These are phyloP conservation scores for Aleiodes testaceus DNA, from an alignment of 2,888 invertebrate genomes.

Conservation along the genomic window DNA sequence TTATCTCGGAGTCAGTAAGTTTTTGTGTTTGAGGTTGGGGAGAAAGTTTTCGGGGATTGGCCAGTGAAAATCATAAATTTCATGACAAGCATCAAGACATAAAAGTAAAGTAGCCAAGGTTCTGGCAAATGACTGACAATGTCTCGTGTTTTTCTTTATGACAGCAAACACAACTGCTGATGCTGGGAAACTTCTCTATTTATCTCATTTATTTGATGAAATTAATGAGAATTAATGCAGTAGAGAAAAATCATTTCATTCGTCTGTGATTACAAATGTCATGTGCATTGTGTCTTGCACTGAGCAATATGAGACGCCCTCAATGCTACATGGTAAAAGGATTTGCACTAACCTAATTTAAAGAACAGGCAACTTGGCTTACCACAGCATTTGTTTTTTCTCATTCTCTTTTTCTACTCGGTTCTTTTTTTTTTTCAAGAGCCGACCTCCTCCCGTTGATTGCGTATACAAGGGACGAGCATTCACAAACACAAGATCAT, in stretches of 20 bases:
- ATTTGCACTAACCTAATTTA: constrained; percentile 71
- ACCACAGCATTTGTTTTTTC: constrained; percentile 61
- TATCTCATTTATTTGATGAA: no score
- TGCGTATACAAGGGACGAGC: constrained; percentile 34
- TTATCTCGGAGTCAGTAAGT: not conserved
- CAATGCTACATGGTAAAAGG: constrained; percentile 69
- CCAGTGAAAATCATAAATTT: not conserved
- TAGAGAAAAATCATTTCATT: constrained; percentile 11
- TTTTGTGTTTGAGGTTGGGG: not conserved
- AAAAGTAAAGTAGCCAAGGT: not conserved
- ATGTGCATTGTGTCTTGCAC: constrained; percentile 61
- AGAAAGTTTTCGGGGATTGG: not conserved
- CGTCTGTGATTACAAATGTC: not conserved
- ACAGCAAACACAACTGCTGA: no score
- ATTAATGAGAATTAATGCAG: not conserved
- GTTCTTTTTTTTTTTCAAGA: constrained; percentile 44
- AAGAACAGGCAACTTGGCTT: constrained; percentile 66
- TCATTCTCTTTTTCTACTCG: not conserved
- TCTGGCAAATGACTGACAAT: constrained; percentile 21
- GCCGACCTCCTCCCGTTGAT: constrained; percentile 35
- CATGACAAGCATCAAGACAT: constrained; percentile 4
- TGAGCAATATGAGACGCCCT: constrained; percentile 52
- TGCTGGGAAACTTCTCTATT: no score
- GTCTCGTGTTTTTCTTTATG: constrained; percentile 9
- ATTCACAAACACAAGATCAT: not conserved